Evolutionary conservation across 2,888 invertebrate species (phyloP).

Genomic region (Seira sanloemensis): DNA sequence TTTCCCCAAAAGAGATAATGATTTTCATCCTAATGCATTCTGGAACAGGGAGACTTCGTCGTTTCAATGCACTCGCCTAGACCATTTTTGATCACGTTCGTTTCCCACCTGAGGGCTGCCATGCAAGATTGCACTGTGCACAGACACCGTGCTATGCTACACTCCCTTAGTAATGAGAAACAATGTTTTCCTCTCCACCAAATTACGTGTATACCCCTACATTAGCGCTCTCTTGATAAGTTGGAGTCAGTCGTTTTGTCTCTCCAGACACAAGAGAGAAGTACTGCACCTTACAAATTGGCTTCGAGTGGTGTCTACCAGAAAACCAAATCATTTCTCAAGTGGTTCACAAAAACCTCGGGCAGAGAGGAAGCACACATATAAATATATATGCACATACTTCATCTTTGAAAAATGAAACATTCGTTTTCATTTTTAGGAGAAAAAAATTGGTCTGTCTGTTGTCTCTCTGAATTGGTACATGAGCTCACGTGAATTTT

Average conservation of each 20-base stretch:
- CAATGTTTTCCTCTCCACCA: not conserved
- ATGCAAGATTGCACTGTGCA: not conserved
- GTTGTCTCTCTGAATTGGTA: too few species aligned
- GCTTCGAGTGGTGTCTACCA: too few species aligned
- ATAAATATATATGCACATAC: not conserved
- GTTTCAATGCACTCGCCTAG: not conserved
- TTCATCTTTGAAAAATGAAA: not conserved
- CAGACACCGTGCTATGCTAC: not conserved
- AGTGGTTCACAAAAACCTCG: not conserved
- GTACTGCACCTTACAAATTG: not conserved
- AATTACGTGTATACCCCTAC: not conserved
- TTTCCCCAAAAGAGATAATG: constrained; percentile 19
- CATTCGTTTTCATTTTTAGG: too few species aligned
- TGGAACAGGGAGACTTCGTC: not conserved
- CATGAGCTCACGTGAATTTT: too few species aligned
- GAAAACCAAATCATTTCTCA: not conserved
- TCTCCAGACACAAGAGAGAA: not conserved
- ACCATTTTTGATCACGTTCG: constrained; percentile 39
- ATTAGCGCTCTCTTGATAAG: not conserved
- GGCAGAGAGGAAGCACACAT: not conserved
- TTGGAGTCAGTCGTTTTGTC: not conserved
- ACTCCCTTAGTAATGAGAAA: not conserved
- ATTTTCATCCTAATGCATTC: constrained; percentile 39
- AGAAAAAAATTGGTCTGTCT: not conserved
- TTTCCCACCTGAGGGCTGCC: constrained; percentile 50